Evolutionary conservation across 2,888 invertebrate species (phyloP).

Genomic region (Hirudinaria manillensis): DNA sequence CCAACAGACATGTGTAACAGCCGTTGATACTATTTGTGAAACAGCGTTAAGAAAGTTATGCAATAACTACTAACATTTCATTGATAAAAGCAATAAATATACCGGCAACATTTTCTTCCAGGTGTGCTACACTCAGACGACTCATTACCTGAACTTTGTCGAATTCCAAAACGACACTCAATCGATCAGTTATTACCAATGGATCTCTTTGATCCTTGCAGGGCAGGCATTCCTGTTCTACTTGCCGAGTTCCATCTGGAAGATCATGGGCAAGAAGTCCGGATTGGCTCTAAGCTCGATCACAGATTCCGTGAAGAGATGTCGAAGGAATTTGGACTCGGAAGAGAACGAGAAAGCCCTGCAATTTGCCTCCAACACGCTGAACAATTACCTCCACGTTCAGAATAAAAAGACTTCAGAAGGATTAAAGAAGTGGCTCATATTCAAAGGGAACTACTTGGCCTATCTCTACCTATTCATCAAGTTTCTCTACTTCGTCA

Average conservation of each 20-base stretch:
- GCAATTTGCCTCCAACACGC: constrained; percentile 34
- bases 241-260: constrained; percentile 56
- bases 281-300: constrained; percentile 37
- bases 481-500: constrained; percentile 53
- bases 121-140: constrained; percentile 58
- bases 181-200: constrained; percentile 40
- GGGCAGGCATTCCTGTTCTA: constrained; percentile 41
- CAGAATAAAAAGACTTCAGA: constrained; percentile 41
- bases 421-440: constrained; percentile 52
- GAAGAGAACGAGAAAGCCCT: constrained; percentile 34
- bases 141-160: constrained; percentile 54
- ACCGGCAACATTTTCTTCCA: too few species aligned
- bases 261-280: constrained; percentile 48
- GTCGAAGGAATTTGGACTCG: constrained; percentile 34
- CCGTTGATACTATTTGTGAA: too few species aligned
- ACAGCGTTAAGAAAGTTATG: too few species aligned
- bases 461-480: constrained; percentile 55
- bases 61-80: too few species aligned
- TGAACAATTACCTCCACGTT: constrained; percentile 44
- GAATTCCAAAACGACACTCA: neutral
- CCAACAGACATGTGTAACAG: too few species aligned
- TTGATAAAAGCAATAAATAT: too few species aligned
- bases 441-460: constrained; percentile 53
- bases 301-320: constrained; percentile 39
- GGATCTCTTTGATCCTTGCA: constrained; percentile 39